A percentile compares a stretch with the other conserved stretches of the same genome.
These are phyloP conservation scores for Trinectes maculatus DNA, from an alignment of 2,113 vertebrate species.

Conservation along the genomic window DNA sequence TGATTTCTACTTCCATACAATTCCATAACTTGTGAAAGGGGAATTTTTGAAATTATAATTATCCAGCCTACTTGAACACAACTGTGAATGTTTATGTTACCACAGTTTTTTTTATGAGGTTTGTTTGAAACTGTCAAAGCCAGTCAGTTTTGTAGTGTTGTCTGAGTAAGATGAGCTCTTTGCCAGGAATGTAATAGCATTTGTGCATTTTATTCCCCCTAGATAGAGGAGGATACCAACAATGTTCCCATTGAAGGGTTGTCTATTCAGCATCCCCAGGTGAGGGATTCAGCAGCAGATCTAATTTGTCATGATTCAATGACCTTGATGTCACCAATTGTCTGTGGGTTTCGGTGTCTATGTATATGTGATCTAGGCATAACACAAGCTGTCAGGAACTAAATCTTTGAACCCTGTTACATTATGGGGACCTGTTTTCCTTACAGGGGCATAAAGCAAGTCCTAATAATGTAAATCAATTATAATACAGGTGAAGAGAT, in stretches of 20 bases:
- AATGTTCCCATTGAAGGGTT: conserved; percentile 84
- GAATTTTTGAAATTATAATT: conserved; percentile 53
- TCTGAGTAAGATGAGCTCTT: conserved; percentile 36
- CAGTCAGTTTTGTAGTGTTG: no score
- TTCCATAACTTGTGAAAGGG: conserved; percentile 32
- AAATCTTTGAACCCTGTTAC: neutral
- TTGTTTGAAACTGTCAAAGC: conserved; percentile 12
- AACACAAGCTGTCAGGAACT: neutral
- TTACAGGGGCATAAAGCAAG: neutral
- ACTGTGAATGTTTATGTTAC: conserved; percentile 30
- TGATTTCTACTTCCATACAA: conserved; percentile 31
- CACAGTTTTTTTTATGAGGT: conserved; percentile 2
- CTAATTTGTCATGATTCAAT: conserved; percentile 75
- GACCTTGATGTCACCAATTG: conserved; percentile 65
- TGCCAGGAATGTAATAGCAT: conserved; percentile 40
- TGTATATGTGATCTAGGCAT: neutral
- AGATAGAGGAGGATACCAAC: conserved; percentile 83
- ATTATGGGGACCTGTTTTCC: neutral
- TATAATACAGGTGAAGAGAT: neutral
- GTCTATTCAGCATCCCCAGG: conserved; percentile 86
- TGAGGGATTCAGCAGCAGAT: conserved; percentile 68
- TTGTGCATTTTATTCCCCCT: conserved; percentile 61
- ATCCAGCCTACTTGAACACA: conserved; percentile 27
- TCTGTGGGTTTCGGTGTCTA: conserved; percentile 21
- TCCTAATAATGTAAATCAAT: neutral